Percentiles rank a stretch among this genome's conserved stretches.
phyloP scores from a whole-genome alignment of 2,797 vertebrate genomes.

The Enteromius unitaeniatus region DNA sequence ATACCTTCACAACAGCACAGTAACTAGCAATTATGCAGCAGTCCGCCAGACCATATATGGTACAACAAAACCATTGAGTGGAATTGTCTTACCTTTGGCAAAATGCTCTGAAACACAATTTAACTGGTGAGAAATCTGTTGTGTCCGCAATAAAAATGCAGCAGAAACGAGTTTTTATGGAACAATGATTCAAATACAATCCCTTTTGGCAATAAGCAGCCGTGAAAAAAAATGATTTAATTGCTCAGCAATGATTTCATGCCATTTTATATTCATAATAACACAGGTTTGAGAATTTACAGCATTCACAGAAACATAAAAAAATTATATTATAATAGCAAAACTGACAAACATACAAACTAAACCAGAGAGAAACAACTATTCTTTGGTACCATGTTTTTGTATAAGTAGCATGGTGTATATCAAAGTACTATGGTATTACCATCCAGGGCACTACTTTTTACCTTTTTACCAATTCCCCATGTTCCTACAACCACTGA shows the following conservation, averaged over 20 bases:
- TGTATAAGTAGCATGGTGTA: not conserved
- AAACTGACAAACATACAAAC: not conserved
- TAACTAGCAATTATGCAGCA: slow-evolving; percentile 15
- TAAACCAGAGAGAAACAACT: not conserved
- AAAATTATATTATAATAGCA: not conserved
- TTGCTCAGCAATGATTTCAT: not conserved
- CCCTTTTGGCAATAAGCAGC: not conserved
- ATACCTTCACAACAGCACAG: slow-evolving; percentile 15
- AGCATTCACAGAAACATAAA: not conserved
- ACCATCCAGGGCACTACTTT: not conserved
- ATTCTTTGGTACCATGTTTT: not conserved
- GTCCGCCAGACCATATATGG: not conserved
- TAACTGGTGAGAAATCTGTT: not conserved
- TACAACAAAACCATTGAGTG: not conserved
- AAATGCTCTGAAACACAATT: slow-evolving; percentile 5
- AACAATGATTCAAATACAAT: not conserved
- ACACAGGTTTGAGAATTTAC: not conserved
- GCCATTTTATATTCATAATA: not conserved
- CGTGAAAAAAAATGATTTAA: not conserved
- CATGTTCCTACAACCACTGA: not conserved
- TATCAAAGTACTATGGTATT: not conserved
- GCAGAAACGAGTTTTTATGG: not conserved
- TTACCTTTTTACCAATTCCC: not conserved
- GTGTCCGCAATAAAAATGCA: not conserved
- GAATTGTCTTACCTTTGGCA: slow-evolving; percentile 16